phyloP scores from a whole-genome alignment of 1,140 invertebrate species.

The Lutraria rhynchaena region DNA sequence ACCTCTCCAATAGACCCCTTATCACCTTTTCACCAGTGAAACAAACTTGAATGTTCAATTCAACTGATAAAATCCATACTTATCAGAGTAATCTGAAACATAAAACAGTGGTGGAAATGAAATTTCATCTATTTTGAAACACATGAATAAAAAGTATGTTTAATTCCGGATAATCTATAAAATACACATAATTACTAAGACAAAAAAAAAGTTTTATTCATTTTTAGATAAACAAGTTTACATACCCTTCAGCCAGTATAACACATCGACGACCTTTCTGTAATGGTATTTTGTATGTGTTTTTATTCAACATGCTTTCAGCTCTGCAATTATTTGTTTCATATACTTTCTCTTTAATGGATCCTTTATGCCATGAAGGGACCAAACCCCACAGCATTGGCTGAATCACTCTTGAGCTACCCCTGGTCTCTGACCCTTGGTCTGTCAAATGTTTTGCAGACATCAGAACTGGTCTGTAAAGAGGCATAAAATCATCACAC shows the following conservation, averaged over 20 bases:
- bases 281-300: conserved; percentile 87
- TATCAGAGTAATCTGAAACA: too few species aligned
- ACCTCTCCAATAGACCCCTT: too few species aligned
- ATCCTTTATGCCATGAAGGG: conserved; percentile 90
- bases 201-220: not conserved
- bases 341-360: conserved; percentile 73
- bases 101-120: too few species aligned
- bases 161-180: not conserved
- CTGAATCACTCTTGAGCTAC: conserved; percentile 70
- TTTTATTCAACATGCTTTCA: conserved; percentile 88
- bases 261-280: conserved; percentile 89
- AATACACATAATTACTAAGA: not conserved
- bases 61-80: too few species aligned
- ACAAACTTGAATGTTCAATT: too few species aligned
- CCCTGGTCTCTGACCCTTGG: not conserved
- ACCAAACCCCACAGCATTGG: conserved; percentile 89
- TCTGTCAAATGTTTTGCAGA: conserved; percentile 84
- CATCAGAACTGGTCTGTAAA: conserved; percentile 86
- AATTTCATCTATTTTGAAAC: not conserved
- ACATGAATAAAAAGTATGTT: not conserved
- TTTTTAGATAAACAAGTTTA: not conserved
- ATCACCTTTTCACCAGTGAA: too few species aligned
- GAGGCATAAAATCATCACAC: too few species aligned
- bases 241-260: conserved; percentile 88
- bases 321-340: conserved; percentile 92